Percentiles rank a stretch among this genome's conserved stretches.
phyloP scores from a whole-genome alignment of 2,113 vertebrate genomes.

The Leucoraja erinaceus region DNA sequence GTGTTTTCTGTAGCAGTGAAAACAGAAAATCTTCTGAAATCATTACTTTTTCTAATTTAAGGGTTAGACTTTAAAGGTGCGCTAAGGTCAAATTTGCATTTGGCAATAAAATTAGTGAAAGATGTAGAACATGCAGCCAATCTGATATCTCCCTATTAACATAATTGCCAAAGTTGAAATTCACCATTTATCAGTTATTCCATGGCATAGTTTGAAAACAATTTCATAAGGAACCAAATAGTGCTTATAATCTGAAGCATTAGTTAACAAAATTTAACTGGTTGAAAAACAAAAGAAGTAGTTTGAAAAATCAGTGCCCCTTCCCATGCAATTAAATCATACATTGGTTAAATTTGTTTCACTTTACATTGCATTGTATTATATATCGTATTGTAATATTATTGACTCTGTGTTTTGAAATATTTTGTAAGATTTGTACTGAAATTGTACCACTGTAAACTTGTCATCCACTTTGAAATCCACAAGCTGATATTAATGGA shows the following conservation, averaged over 20 bases:
- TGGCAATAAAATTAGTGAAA: background rate
- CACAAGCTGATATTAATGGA: background rate
- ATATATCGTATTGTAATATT: background rate
- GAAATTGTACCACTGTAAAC: background rate
- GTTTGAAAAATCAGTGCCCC: background rate
- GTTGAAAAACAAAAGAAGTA: background rate
- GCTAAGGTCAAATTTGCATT: background rate
- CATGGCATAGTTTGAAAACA: background rate
- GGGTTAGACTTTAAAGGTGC: background rate
- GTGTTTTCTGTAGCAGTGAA: background rate
- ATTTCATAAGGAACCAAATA: background rate
- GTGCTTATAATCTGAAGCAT: background rate
- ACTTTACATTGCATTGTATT: conserved; percentile 14
- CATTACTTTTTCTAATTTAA: no score
- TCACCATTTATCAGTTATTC: background rate
- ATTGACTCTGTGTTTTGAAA: background rate
- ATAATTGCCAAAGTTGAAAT: background rate
- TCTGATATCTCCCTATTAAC: background rate
- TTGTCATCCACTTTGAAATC: background rate
- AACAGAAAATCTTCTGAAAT: background rate
- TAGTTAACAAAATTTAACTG: background rate
- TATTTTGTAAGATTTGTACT: conserved; percentile 11
- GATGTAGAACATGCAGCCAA: no score
- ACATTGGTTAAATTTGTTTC: background rate
- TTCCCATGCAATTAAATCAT: background rate